Conservation (phyloP, 2,797 vertebrate genomes). For the Somateria mollissima region DNA sequence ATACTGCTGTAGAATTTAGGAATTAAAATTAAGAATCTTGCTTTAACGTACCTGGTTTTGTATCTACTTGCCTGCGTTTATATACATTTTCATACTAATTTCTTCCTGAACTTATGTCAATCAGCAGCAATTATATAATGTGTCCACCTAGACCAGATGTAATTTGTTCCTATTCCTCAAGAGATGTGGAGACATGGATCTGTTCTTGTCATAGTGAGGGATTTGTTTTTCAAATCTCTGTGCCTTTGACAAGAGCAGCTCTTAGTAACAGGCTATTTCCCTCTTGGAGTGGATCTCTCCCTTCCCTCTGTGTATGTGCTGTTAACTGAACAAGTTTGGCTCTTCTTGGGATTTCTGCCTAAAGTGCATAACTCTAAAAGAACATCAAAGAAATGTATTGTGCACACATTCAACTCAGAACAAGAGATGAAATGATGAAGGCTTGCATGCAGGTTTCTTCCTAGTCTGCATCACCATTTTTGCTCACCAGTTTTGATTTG, state of each 20-base stretch:
- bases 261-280: background rate
- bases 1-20: background rate
- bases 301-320: background rate
- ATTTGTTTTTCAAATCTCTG: background rate
- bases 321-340: background rate
- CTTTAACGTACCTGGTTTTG: background rate
- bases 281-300: background rate
- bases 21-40: background rate
- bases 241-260: background rate
- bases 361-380: background rate
- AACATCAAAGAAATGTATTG: background rate
- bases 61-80: background rate
- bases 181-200: background rate
- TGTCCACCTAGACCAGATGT: background rate
- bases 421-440: background rate
- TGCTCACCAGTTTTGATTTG: background rate
- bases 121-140: background rate
- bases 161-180: background rate
- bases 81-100: background rate
- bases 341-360: background rate
- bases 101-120: background rate
- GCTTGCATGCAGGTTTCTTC: background rate
- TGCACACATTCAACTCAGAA: background rate
- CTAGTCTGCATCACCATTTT: background rate
- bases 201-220: background rate